Evolutionary conservation across 2,113 vertebrate species (phyloP).

Genomic region (Megatriorchis doriae): DNA sequence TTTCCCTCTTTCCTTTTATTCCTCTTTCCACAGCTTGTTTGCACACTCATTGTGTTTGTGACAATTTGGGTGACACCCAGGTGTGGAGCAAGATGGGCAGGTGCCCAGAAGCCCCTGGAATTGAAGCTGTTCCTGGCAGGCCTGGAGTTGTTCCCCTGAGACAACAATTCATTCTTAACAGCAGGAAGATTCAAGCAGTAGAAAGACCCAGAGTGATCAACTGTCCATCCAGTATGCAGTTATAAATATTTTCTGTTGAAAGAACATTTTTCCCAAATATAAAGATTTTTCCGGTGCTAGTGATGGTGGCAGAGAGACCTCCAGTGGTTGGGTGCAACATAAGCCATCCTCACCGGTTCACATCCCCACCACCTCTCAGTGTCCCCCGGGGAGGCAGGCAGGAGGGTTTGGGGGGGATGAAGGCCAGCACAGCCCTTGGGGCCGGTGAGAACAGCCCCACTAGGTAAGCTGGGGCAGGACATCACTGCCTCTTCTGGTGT

Average conservation of each 20-base stretch:
- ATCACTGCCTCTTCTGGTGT: not conserved
- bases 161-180: not conserved
- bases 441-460: not conserved
- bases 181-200: not conserved
- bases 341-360: not conserved
- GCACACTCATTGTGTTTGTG: not conserved
- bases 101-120: not conserved
- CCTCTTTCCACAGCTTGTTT: not conserved
- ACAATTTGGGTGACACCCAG: not conserved
- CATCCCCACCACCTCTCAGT: rapidly evolving
- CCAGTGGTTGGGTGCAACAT: not conserved
- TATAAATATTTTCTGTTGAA: not conserved
- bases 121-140: not conserved
- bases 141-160: not conserved
- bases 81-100: not conserved
- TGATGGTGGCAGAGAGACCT: conserved; percentile 4
- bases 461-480: not conserved
- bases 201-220: not conserved
- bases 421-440: not conserved
- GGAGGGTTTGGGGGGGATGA: not conserved
- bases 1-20: not conserved
- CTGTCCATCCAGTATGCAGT: not conserved
- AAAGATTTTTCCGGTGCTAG: not conserved
- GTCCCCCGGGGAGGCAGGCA: not conserved
- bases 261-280: not conserved